phyloP scores from a whole-genome alignment of 2,888 invertebrate species.

The Chaetoderma sp. region DNA sequence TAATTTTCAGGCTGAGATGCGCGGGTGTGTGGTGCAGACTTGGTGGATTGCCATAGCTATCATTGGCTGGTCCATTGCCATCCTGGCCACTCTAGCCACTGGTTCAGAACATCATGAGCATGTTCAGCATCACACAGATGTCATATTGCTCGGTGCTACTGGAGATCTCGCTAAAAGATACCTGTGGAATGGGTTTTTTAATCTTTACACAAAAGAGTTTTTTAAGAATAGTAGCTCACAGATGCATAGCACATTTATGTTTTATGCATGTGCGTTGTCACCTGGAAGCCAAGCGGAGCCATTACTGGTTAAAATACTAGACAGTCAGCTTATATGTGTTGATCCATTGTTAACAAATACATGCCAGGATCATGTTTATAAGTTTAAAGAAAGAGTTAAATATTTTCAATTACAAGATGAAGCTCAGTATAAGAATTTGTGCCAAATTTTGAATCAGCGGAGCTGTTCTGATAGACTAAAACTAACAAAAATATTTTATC shows the following conservation, averaged over 20 bases:
- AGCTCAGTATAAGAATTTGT: conserved; percentile 47
- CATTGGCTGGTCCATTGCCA: too few relatives aligned
- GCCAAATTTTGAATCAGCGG: conserved; percentile 16
- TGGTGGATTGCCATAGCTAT: too few relatives aligned
- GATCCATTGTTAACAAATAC: conserved; percentile 29
- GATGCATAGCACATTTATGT: conserved; percentile 49
- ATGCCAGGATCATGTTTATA: conserved; percentile 47
- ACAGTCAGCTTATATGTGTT: conserved; percentile 44
- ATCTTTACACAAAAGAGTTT: conserved; percentile 31
- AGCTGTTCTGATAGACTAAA: neutral
- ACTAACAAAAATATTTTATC: conserved; percentile 54
- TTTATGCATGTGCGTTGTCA: conserved; percentile 51
- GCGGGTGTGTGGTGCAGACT: too few relatives aligned
- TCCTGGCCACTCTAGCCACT: too few relatives aligned
- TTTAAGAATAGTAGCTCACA: conserved; percentile 40
- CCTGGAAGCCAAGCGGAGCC: conserved; percentile 39
- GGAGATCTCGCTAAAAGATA: conserved; percentile 66
- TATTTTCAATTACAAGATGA: conserved; percentile 54
- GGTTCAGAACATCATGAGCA: too few relatives aligned
- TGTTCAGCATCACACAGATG: conserved; percentile 45
- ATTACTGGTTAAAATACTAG: conserved; percentile 47
- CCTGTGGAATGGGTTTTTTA: conserved; percentile 60
- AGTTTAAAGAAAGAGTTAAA: conserved; percentile 48
- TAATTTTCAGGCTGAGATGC: too few relatives aligned
- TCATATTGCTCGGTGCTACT: conserved; percentile 55